These are phyloP conservation scores for Halcyon smyrnensis DNA, from an alignment of 2,797 vertebrate genomes.

Conservation along the genomic window DNA sequence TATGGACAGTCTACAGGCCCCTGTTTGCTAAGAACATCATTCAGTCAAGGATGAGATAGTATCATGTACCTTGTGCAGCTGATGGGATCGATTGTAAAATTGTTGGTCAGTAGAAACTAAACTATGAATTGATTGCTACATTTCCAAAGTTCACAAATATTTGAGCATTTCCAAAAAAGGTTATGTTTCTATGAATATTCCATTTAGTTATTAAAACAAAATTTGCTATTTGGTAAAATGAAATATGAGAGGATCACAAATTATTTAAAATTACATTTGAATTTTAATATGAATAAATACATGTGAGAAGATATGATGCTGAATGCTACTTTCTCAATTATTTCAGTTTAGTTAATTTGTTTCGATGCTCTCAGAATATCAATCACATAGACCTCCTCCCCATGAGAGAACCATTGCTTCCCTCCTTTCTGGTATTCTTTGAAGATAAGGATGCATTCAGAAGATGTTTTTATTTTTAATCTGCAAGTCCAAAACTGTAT, in stretches of 20 bases:
- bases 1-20: not conserved
- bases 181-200: not conserved
- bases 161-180: not conserved
- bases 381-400: not conserved
- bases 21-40: not conserved
- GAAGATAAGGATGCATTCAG: not conserved
- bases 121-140: not conserved
- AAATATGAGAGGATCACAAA: not conserved
- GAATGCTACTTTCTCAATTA: not conserved
- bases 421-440: not conserved
- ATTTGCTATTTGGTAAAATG: not conserved
- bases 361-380: not conserved
- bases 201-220: not conserved
- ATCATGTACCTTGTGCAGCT: not conserved
- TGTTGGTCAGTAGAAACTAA: not conserved
- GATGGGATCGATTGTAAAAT: not conserved
- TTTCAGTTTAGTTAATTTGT: not conserved
- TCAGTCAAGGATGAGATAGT: not conserved
- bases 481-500: not conserved
- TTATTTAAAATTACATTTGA: not conserved
- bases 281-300: not conserved
- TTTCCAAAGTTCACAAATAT: not conserved
- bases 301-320: not conserved
- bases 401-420: not conserved
- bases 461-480: not conserved